These are phyloP conservation scores for Albula glossodonta DNA, from an alignment of 2,113 vertebrate genomes.

Conservation along the genomic window DNA sequence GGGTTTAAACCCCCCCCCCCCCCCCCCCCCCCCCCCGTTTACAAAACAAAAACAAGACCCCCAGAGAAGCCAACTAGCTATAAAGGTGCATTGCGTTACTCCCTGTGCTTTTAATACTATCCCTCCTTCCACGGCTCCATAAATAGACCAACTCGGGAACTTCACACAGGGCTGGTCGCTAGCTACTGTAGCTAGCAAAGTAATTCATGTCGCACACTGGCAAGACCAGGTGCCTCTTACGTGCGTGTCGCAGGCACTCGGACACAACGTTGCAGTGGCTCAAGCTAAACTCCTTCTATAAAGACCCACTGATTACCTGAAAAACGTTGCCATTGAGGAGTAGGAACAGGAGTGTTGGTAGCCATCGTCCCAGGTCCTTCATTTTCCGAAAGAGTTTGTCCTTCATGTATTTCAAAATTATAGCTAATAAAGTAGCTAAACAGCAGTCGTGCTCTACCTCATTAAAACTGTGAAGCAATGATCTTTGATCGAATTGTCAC, in stretches of 20 bases:
- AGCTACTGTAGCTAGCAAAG: neutral
- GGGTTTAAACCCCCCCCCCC: too few species aligned
- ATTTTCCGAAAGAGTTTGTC: slow-evolving; percentile 21
- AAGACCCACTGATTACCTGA: slow-evolving; percentile 50
- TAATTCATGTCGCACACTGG: neutral
- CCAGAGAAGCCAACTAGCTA: neutral
- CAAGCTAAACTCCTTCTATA: neutral
- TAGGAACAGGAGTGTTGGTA: slow-evolving; percentile 49
- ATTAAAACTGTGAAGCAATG: neutral
- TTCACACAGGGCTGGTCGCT: neutral
- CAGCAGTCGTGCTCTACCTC: neutral
- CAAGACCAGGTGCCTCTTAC: neutral
- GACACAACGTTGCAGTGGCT: neutral
- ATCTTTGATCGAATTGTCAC: slow-evolving; percentile 46
- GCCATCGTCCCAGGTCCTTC: neutral
- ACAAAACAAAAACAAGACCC: neutral
- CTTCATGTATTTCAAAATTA: neutral
- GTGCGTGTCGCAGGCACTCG: neutral
- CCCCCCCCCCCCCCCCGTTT: neutral
- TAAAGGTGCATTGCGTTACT: neutral
- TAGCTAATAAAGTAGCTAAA: neutral
- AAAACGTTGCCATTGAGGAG: slow-evolving; percentile 41
- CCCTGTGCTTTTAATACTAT: neutral
- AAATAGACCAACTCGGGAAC: slow-evolving; percentile 54
- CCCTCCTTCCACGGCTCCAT: slow-evolving; percentile 33